phyloP scores from a whole-genome alignment of 2,113 vertebrate species.

The Blennius ocellaris region DNA sequence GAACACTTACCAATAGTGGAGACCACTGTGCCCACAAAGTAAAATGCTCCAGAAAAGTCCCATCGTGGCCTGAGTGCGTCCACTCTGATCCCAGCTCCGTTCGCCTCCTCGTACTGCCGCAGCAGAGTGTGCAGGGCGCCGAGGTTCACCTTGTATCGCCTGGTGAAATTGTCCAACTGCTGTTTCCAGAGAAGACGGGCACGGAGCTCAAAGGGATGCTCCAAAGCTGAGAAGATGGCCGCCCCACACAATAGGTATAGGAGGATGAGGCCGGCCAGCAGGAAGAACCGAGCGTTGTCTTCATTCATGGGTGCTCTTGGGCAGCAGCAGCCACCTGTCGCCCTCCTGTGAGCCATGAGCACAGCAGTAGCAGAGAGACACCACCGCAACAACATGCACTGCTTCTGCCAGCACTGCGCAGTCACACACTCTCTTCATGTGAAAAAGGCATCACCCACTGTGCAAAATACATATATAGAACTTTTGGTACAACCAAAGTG shows the following conservation, averaged over 20 bases:
- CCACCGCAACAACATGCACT: slow-evolving; percentile 61
- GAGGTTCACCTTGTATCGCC: slow-evolving; percentile 71
- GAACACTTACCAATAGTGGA: slow-evolving; percentile 83
- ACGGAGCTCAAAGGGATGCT: slow-evolving; percentile 80
- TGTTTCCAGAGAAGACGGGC: slow-evolving; percentile 79
- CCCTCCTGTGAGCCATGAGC: slow-evolving; percentile 81
- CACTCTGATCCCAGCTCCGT: slow-evolving; percentile 80
- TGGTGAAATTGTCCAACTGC: slow-evolving; percentile 82
- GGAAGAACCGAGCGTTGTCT: slow-evolving; percentile 85
- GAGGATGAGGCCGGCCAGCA: slow-evolving; percentile 83
- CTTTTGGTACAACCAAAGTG: too few relatives aligned
- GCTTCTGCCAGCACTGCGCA: slow-evolving; percentile 13
- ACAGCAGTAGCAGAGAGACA: slow-evolving; percentile 51
- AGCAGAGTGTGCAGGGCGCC: slow-evolving; percentile 77
- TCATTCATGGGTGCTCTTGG: slow-evolving; percentile 79
- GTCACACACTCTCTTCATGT: slow-evolving; percentile 29
- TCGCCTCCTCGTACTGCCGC: slow-evolving; percentile 83
- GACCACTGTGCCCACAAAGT: slow-evolving; percentile 85
- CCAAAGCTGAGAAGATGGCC: slow-evolving; percentile 84
- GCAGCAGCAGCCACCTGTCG: slow-evolving; percentile 71
- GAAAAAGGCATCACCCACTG: slow-evolving; percentile 19
- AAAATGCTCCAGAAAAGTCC: slow-evolving; percentile 86
- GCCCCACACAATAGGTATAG: slow-evolving; percentile 85
- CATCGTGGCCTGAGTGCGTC: slow-evolving; percentile 83
- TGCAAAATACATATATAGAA: slow-evolving; percentile 8